These are phyloP conservation scores for Akabosia matsudoensis DNA, from an alignment of 1,140 invertebrate genomes.

Conservation along the genomic window DNA sequence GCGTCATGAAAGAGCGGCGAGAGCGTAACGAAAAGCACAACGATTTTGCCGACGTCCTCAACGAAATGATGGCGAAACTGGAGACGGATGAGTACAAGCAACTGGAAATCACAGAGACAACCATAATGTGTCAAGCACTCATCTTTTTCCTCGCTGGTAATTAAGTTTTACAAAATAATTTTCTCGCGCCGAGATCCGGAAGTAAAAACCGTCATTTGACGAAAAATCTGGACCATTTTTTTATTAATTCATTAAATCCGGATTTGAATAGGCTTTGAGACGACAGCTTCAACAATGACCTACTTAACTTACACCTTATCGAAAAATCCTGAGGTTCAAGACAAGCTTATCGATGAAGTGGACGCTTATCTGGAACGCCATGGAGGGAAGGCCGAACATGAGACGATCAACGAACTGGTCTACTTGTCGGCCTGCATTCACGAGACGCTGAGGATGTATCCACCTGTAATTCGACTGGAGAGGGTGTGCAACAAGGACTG, in stretches of 20 bases:
- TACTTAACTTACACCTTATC: slow-evolving; percentile 42
- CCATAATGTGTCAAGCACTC: slow-evolving; percentile 46
- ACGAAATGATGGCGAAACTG: slow-evolving; percentile 31
- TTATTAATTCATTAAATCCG: background rate
- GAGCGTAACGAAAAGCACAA: background rate
- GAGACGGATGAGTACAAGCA: slow-evolving; percentile 29
- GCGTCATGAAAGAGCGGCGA: slow-evolving; percentile 16
- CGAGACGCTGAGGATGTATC: slow-evolving; percentile 42
- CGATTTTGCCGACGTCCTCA: slow-evolving; percentile 37
- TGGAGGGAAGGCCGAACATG: slow-evolving; percentile 41
- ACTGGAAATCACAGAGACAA: slow-evolving; percentile 32
- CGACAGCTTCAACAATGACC: slow-evolving; percentile 42
- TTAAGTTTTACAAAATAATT: background rate
- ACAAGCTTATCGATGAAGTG: slow-evolving; percentile 45
- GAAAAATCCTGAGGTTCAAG: slow-evolving; percentile 43
- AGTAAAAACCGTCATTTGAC: too few species aligned
- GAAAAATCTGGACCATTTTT: too few species aligned
- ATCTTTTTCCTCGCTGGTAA: slow-evolving; percentile 46
- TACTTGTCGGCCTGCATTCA: slow-evolving; percentile 45
- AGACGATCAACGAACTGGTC: slow-evolving; percentile 37
- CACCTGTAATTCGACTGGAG: slow-evolving; percentile 37
- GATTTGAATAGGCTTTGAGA: slow-evolving; percentile 43
- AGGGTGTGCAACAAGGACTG: slow-evolving; percentile 46
- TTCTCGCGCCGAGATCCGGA: too few species aligned
- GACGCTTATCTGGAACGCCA: slow-evolving; percentile 39